phyloP scores from a whole-genome alignment of 1,140 invertebrate genomes.

The Stegodyphus dumicola region DNA sequence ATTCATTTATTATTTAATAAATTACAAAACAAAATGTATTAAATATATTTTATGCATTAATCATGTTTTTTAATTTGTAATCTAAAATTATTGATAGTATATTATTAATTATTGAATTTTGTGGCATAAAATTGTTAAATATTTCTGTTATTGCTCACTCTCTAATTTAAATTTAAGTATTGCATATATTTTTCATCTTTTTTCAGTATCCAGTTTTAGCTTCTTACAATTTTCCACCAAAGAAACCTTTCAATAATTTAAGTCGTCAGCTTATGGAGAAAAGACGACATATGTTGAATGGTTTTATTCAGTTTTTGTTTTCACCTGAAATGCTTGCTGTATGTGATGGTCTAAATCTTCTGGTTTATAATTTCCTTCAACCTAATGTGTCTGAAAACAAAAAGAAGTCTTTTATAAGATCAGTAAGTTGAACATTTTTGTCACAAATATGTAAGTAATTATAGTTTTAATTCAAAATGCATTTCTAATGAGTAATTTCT shows the following conservation, averaged over 20 bases:
- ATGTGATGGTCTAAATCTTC: slow-evolving; percentile 76
- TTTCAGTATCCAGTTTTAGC: slow-evolving; percentile 82
- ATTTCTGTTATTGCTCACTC: background rate
- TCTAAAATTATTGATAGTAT: too few relatives aligned
- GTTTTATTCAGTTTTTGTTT: slow-evolving; percentile 81
- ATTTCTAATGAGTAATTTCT: too few relatives aligned
- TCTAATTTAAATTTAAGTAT: background rate
- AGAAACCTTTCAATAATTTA: slow-evolving; percentile 94
- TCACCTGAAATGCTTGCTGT: slow-evolving; percentile 74
- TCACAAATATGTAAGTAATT: too few relatives aligned
- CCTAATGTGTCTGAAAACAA: slow-evolving; percentile 79
- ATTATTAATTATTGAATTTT: too few relatives aligned
- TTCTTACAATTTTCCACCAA: slow-evolving; percentile 86
- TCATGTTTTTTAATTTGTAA: too few relatives aligned
- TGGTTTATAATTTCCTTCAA: slow-evolving; percentile 82
- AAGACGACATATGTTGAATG: slow-evolving; percentile 85
- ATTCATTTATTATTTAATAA: too few relatives aligned
- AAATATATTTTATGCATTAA: too few relatives aligned
- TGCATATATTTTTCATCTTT: slow-evolving; percentile 7
- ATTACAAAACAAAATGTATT: too few relatives aligned
- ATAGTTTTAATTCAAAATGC: too few relatives aligned
- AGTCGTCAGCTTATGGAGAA: slow-evolving; percentile 87
- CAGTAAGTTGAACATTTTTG: slow-evolving; percentile 38
- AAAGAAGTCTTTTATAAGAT: slow-evolving; percentile 68
- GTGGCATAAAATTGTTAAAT: too few relatives aligned